These are phyloP conservation scores for Indicator maculatus DNA, from an alignment of 2,113 vertebrate genomes.

Conservation along the genomic window DNA sequence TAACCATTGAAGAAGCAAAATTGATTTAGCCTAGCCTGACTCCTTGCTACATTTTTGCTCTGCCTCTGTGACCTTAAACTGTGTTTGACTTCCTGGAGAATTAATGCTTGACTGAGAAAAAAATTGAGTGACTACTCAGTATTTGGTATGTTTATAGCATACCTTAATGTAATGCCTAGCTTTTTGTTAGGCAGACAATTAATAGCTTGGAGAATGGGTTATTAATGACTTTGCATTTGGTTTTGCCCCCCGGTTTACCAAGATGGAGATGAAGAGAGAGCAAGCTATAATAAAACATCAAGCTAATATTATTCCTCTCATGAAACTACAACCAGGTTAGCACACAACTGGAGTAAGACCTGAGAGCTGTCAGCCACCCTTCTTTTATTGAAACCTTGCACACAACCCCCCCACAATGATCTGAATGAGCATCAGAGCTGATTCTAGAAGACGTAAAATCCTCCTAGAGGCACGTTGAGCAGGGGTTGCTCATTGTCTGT, in stretches of 20 bases:
- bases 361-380: background rate
- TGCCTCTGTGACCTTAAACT: background rate
- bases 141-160: background rate
- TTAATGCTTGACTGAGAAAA: slow-evolving; percentile 7
- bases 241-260: background rate
- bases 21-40: background rate
- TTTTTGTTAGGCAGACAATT: background rate
- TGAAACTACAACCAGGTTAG: background rate
- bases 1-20: background rate
- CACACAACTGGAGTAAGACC: background rate
- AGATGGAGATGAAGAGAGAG: background rate
- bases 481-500: background rate
- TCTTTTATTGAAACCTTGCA: background rate
- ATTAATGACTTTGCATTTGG: background rate
- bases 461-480: background rate
- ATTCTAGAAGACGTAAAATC: background rate
- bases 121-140: background rate
- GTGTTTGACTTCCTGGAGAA: background rate
- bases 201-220: background rate
- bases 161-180: background rate
- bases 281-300: background rate
- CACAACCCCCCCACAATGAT: background rate
- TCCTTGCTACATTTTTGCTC: background rate
- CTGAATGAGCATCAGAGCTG: background rate
- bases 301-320: background rate